These are phyloP conservation scores for Onychomys arenicola DNA, from an alignment of 2,797 vertebrate species.

Conservation along the genomic window DNA sequence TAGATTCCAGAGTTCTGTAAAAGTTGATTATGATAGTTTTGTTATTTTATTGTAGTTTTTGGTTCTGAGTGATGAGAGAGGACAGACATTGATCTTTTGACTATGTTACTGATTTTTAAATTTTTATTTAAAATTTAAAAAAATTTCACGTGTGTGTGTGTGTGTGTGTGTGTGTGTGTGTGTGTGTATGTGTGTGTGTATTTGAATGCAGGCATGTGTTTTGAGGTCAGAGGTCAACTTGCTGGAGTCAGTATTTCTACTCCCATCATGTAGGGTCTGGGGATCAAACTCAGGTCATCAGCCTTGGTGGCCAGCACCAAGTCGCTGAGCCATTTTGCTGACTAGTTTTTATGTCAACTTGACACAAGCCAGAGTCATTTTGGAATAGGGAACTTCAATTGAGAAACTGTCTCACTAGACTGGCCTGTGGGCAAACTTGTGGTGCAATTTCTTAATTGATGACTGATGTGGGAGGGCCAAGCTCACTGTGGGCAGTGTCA, in stretches of 20 bases:
- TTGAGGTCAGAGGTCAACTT: neutral
- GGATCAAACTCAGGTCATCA: neutral
- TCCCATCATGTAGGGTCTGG: neutral
- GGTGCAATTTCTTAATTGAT: neutral
- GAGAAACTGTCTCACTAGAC: neutral
- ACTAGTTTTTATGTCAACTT: neutral
- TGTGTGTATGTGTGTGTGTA: neutral
- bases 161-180: no score
- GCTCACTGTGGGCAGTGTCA: neutral
- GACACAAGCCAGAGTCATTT: neutral
- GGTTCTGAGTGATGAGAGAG: neutral
- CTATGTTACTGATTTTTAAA: neutral
- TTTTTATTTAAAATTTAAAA: neutral
- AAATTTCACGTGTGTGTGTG: neutral
- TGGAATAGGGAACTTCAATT: neutral
- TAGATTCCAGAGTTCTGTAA: neutral
- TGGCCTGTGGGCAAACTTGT: neutral
- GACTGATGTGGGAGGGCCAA: neutral
- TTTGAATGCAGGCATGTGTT: neutral
- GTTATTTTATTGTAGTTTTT: neutral
- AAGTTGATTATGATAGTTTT: neutral
- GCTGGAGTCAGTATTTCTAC: neutral
- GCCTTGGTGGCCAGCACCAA: neutral
- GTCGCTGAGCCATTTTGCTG: neutral
- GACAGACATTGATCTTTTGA: neutral